phyloP scores from a whole-genome alignment of 2,797 vertebrate genomes.

The Thaleichthys pacificus region DNA sequence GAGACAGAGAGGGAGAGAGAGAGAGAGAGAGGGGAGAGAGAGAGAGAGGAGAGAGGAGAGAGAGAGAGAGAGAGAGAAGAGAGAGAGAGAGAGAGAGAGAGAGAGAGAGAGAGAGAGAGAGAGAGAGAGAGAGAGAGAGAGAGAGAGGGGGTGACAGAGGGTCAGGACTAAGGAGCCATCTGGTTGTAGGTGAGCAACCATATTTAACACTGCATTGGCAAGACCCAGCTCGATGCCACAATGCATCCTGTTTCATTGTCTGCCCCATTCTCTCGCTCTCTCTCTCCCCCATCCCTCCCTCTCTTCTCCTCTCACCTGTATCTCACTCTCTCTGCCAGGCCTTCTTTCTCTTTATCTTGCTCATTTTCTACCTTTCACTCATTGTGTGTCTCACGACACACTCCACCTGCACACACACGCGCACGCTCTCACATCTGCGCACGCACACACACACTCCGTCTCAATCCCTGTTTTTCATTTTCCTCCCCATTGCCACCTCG shows the following conservation, averaged over 20 bases:
- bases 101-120: not conserved
- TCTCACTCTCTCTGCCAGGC: not conserved
- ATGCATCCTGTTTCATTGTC: slow-evolving; percentile 33
- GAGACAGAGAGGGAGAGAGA: slow-evolving; percentile 33
- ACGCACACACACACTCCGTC: not conserved
- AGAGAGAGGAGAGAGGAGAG: slow-evolving; percentile 31
- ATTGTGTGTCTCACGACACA: not conserved
- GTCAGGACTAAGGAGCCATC: slow-evolving; percentile 57
- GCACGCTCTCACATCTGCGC: not conserved
- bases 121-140: not conserved
- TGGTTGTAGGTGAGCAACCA: slow-evolving; percentile 58
- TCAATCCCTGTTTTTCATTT: no score
- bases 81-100: slow-evolving; percentile 25
- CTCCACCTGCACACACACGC: not conserved
- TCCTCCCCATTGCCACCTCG: no score
- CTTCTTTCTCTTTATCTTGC: slow-evolving; percentile 2
- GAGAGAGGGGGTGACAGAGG: slow-evolving; percentile 28
- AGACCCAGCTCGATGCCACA: slow-evolving; percentile 41
- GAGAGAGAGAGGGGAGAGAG: slow-evolving; percentile 33
- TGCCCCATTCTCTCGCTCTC: slow-evolving; percentile 18
- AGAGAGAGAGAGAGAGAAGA: slow-evolving; percentile 25
- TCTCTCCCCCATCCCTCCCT: not conserved
- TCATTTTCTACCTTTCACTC: not conserved
- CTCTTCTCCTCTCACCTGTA: not conserved
- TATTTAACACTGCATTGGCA: slow-evolving; percentile 60